phyloP scores from a whole-genome alignment of 2,888 invertebrate species.

The Eupithecia centaureata region DNA sequence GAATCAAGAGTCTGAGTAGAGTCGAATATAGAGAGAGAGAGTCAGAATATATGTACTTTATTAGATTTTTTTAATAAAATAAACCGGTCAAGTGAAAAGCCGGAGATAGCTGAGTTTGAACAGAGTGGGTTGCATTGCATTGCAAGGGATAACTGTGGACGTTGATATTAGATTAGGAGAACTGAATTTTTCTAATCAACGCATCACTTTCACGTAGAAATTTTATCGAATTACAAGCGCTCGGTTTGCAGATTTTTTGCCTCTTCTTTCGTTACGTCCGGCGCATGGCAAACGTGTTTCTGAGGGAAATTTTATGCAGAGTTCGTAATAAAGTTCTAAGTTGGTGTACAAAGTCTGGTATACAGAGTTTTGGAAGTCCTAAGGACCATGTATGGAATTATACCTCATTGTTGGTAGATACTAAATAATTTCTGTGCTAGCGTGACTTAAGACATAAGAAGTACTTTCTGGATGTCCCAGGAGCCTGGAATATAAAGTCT shows the following conservation, averaged over 20 bases:
- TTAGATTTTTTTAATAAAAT: neutral
- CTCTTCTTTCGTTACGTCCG: conserved; percentile 13
- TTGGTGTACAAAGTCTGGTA: neutral
- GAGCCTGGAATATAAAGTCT: conserved; percentile 47
- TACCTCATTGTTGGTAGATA: neutral
- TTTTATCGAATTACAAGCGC: conserved; percentile 25
- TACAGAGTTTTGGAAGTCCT: neutral
- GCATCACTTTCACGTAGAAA: conserved; percentile 29
- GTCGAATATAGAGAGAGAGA: too few species aligned
- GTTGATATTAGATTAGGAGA: conserved; percentile 16
- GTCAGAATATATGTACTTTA: too few species aligned
- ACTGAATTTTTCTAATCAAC: conserved; percentile 32
- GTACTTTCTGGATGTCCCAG: conserved; percentile 35
- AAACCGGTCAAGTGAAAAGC: neutral
- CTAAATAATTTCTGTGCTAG: neutral
- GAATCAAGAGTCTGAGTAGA: too few species aligned
- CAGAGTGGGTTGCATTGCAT: neutral
- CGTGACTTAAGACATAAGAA: conserved; percentile 38
- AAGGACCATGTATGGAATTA: neutral
- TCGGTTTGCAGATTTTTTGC: conserved; percentile 15
- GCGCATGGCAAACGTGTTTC: neutral
- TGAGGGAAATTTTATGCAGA: neutral
- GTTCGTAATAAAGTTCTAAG: neutral
- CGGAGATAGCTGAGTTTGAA: conserved; percentile 9
- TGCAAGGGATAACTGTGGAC: neutral